Percentiles rank a stretch among this genome's conserved stretches.
Conservation (phyloP, 2,888 invertebrate genomes). For the Anthoptus insignis region DNA sequence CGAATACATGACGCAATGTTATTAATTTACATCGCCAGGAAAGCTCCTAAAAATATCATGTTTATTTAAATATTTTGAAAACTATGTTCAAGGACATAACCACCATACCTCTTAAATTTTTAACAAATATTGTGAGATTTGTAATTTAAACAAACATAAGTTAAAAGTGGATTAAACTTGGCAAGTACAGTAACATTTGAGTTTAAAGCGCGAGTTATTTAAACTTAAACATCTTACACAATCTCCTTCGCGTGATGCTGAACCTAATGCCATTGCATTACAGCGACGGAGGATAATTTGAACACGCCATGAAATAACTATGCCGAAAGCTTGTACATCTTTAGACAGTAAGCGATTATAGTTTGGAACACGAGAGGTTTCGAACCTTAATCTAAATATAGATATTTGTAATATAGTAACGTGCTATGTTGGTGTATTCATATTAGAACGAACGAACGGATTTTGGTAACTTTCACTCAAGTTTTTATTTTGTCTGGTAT, state of each 20-base stretch:
- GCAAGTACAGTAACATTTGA: slow-evolving; percentile 23
- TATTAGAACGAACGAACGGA: too few relatives aligned
- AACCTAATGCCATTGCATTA: slow-evolving; percentile 30
- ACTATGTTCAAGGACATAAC: too few relatives aligned
- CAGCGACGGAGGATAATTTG: slow-evolving; percentile 33
- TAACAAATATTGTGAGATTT: not conserved
- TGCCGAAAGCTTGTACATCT: slow-evolving; percentile 38
- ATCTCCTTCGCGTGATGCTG: slow-evolving; percentile 37
- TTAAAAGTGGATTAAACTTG: slow-evolving; percentile 19
- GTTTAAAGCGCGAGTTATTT: slow-evolving; percentile 32
- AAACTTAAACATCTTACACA: slow-evolving; percentile 35
- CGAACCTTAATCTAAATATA: slow-evolving; percentile 18
- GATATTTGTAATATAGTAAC: slow-evolving; percentile 1
- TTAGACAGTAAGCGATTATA: slow-evolving; percentile 35
- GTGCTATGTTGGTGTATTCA: too few relatives aligned
- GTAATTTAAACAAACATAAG: not conserved
- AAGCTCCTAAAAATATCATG: too few relatives aligned
- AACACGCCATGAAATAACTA: slow-evolving; percentile 38
- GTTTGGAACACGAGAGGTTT: slow-evolving; percentile 28
- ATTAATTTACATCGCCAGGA: too few relatives aligned
- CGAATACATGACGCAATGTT: too few relatives aligned
- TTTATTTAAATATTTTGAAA: too few relatives aligned
- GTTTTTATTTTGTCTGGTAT: slow-evolving; percentile 5
- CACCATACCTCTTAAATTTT: too few relatives aligned
- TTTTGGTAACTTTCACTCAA: not conserved